A percentile compares a stretch with the other conserved stretches of the same genome.
Evolutionary conservation across 2,113 vertebrate species (phyloP).

Genomic region (Gadus chalcogrammus): DNA sequence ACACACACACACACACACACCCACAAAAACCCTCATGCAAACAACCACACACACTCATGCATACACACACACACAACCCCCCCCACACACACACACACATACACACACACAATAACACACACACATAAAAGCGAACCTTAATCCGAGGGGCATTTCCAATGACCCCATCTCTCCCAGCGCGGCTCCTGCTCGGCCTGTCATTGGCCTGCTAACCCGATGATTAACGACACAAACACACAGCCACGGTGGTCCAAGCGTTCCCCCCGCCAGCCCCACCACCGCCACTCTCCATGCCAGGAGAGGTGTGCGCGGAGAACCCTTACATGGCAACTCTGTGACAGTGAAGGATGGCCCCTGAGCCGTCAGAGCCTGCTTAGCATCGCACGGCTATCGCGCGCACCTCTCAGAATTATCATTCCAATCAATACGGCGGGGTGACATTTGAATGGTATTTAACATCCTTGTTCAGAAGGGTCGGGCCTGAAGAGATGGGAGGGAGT

Average conservation of each 20-base stretch:
- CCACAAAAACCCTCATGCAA: no score
- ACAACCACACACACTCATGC: no score
- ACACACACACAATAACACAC: neutral
- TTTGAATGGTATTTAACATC: constrained; percentile 76
- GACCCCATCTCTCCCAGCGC: constrained; percentile 45
- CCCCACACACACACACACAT: neutral
- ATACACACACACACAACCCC: neutral
- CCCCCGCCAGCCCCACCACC: constrained; percentile 37
- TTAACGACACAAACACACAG: constrained; percentile 60
- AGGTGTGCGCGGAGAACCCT: constrained; percentile 46
- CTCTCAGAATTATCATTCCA: constrained; percentile 73
- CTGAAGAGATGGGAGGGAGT: constrained; percentile 11
- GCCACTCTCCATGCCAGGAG: constrained; percentile 27
- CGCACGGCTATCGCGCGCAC: constrained; percentile 62
- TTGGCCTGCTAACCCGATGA: constrained; percentile 51
- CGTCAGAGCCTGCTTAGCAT: constrained; percentile 64
- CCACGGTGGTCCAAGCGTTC: constrained; percentile 59
- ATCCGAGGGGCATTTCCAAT: constrained; percentile 36
- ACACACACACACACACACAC: no score
- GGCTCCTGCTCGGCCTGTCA: constrained; percentile 40
- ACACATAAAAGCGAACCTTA: neutral
- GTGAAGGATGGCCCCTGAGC: constrained; percentile 58
- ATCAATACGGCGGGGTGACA: constrained; percentile 69
- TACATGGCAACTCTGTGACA: constrained; percentile 71
- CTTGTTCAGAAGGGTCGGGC: constrained; percentile 49